These are phyloP conservation scores for Tapirus indicus DNA, from an alignment of 2,797 vertebrate genomes.

Conservation along the genomic window DNA sequence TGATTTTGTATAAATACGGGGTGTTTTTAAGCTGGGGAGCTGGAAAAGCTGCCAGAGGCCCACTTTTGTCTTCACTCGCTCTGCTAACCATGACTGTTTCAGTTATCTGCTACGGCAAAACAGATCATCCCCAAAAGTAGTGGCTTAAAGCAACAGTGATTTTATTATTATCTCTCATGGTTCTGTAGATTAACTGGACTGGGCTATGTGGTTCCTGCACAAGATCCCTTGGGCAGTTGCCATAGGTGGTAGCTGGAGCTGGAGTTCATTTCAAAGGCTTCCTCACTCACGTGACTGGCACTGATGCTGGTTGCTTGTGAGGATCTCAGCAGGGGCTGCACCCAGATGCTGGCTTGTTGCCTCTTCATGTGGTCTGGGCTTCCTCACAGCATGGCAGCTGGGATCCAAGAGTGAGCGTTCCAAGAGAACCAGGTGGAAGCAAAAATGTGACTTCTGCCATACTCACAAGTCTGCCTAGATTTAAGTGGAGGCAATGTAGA, in stretches of 20 bases:
- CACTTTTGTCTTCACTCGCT: constrained; percentile 14
- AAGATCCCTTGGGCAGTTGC: neutral
- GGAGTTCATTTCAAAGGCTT: neutral
- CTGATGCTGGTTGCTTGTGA: neutral
- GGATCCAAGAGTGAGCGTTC: constrained; percentile 5
- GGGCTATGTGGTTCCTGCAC: neutral
- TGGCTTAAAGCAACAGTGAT: neutral
- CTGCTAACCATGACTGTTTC: neutral
- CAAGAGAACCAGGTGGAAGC: neutral
- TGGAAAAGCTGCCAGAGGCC: neutral
- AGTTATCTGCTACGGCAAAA: neutral
- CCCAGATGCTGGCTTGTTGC: neutral
- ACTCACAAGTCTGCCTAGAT: neutral
- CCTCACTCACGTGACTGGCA: neutral
- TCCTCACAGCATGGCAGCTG: neutral
- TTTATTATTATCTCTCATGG: neutral
- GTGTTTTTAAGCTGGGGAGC: neutral
- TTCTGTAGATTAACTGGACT: neutral
- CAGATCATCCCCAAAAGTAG: neutral
- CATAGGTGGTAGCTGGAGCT: neutral
- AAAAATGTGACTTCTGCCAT: neutral
- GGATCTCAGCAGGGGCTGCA: neutral
- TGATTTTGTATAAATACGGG: constrained; percentile 18
- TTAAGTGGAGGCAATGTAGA: neutral
- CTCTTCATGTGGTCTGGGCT: neutral